Percentiles rank a stretch among this genome's conserved stretches.
These are phyloP conservation scores for Empidonax traillii DNA, from an alignment of 2,113 vertebrate species.

Conservation along the genomic window DNA sequence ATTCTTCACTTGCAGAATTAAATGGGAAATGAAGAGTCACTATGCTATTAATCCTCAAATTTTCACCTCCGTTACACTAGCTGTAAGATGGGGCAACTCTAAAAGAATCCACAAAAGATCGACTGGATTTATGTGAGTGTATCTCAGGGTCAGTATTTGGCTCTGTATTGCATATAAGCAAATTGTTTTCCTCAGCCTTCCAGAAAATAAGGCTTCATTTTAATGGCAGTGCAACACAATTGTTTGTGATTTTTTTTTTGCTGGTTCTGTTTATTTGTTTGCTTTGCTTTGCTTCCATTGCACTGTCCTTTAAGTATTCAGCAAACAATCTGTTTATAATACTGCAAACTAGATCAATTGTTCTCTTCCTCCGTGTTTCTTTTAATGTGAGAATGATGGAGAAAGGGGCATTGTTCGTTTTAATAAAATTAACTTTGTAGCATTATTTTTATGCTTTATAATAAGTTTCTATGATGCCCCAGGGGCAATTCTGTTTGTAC, in stretches of 20 bases:
- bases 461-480: slow-evolving; percentile 11
- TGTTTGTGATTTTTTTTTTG: neutral
- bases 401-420: slow-evolving; percentile 29
- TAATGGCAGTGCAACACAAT: neutral
- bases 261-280: neutral
- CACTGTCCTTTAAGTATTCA: neutral
- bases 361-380: neutral
- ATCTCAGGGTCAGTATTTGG: neutral
- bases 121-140: neutral
- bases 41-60: neutral
- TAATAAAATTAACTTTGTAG: slow-evolving; percentile 52
- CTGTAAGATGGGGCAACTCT: neutral
- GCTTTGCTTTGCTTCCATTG: neutral
- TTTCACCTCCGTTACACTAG: neutral
- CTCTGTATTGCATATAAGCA: neutral
- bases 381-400: neutral
- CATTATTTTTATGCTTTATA: slow-evolving; percentile 24
- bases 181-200: neutral
- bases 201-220: neutral
- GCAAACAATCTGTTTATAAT: neutral
- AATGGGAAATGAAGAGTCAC: neutral
- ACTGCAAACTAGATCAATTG: neutral
- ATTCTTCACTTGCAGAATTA: neutral
- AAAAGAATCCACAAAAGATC: neutral
- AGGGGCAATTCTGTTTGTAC: slow-evolving; percentile 4